Percentiles rank a stretch among this genome's conserved stretches.
These are phyloP conservation scores for Scolopax mira DNA, from an alignment of 2,113 vertebrate genomes.

Conservation along the genomic window DNA sequence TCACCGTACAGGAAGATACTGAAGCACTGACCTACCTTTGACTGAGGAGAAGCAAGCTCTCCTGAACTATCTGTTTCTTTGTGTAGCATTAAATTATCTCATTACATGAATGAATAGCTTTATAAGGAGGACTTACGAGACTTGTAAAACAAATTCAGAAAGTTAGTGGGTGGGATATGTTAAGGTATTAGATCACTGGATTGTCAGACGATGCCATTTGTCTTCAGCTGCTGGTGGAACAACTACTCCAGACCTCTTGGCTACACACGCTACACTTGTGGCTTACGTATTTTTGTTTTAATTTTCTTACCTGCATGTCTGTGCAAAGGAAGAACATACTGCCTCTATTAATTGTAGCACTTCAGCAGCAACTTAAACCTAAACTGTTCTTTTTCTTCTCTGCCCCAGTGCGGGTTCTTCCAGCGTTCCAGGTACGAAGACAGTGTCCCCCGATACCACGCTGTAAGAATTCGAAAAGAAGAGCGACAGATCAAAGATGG, in stretches of 20 bases:
- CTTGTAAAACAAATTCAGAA: neutral
- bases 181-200: neutral
- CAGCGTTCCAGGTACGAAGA: slow-evolving; percentile 90
- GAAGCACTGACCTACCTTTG: neutral
- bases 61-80: neutral
- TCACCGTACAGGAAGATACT: neutral
- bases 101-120: neutral
- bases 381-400: neutral
- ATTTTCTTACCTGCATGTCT: neutral
- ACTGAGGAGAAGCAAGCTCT: neutral
- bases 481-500: slow-evolving; percentile 80
- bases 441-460: slow-evolving; percentile 90
- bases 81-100: neutral
- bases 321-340: neutral
- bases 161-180: neutral
- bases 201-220: neutral
- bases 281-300: neutral
- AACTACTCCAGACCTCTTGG: neutral
- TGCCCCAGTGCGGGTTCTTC: slow-evolving; percentile 93
- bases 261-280: neutral
- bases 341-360: neutral
- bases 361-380: neutral
- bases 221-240: neutral
- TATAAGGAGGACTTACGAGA: neutral
- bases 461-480: slow-evolving; percentile 92